phyloP scores from a whole-genome alignment of 2,797 vertebrate genomes.

The Pangasius macronema region DNA sequence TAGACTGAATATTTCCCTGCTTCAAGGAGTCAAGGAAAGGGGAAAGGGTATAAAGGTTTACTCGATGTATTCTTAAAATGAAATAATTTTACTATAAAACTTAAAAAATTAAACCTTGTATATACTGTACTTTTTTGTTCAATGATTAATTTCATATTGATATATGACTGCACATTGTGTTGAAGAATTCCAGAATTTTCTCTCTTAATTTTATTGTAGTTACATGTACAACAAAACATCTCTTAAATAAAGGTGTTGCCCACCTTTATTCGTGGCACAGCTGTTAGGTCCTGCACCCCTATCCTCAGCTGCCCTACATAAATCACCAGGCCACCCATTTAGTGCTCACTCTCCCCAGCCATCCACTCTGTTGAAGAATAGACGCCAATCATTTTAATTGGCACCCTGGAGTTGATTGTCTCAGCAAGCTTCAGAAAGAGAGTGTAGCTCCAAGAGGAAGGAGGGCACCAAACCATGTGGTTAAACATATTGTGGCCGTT shows the following conservation, averaged over 20 bases:
- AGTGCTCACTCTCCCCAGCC: slow-evolving; percentile 65
- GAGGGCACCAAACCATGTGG: slow-evolving; percentile 48
- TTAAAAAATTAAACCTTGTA: neutral
- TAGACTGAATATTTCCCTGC: neutral
- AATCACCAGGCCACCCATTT: slow-evolving; percentile 76
- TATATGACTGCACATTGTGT: neutral
- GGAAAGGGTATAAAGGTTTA: neutral
- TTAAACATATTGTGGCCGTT: slow-evolving; percentile 53
- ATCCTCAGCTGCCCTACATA: slow-evolving; percentile 23
- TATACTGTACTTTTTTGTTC: neutral
- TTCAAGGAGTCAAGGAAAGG: slow-evolving; percentile 2
- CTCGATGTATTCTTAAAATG: neutral
- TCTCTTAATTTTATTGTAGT: neutral
- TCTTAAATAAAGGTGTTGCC: slow-evolving; percentile 46
- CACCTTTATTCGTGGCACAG: slow-evolving; percentile 39
- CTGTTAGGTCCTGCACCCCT: slow-evolving; percentile 39
- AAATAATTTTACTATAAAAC: neutral
- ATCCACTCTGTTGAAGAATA: slow-evolving; percentile 66
- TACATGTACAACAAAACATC: neutral
- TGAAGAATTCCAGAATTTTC: neutral
- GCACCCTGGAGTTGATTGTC: slow-evolving; percentile 76
- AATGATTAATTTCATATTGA: neutral
- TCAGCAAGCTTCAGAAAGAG: slow-evolving; percentile 51
- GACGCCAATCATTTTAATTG: slow-evolving; percentile 81
- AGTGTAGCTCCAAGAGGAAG: slow-evolving; percentile 44